These are phyloP conservation scores for Cyprinella venusta DNA, from an alignment of 2,797 vertebrate genomes.

Conservation along the genomic window DNA sequence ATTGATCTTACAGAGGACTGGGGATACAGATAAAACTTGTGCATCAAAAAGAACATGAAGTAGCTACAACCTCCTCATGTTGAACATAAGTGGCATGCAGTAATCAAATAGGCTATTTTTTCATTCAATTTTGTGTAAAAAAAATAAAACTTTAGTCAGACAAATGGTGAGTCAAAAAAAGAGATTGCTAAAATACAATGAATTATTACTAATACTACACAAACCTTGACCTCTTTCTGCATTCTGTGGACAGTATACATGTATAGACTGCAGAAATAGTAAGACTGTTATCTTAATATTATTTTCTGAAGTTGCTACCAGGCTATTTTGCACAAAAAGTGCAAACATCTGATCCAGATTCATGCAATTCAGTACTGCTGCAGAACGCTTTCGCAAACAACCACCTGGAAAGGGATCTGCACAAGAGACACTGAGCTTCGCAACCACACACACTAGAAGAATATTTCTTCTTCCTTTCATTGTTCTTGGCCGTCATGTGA, in stretches of 20 bases:
- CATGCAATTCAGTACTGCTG: neutral
- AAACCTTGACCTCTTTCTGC: no score
- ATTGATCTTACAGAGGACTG: neutral
- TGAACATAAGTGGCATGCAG: neutral
- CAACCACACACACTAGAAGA: conserved; percentile 46
- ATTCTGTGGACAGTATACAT: no score
- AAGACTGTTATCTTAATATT: neutral
- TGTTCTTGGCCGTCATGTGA: conserved; percentile 46
- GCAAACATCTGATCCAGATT: conserved; percentile 7
- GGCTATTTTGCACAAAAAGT: conserved; percentile 12
- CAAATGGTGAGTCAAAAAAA: neutral
- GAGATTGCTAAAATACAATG: neutral
- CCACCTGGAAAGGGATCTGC: conserved; percentile 32
- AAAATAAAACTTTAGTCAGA: neutral
- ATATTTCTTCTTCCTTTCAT: conserved; percentile 48
- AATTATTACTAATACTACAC: neutral
- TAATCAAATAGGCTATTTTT: neutral
- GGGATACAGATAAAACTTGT: neutral
- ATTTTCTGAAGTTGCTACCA: conserved; percentile 1
- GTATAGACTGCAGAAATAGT: neutral
- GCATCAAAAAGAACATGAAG: neutral
- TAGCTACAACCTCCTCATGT: neutral
- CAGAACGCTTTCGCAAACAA: neutral
- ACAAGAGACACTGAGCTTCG: conserved; percentile 32
- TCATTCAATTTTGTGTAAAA: neutral